Evolutionary conservation across 2,888 invertebrate species (phyloP).

Genomic region (Microctonus hyperodae): DNA sequence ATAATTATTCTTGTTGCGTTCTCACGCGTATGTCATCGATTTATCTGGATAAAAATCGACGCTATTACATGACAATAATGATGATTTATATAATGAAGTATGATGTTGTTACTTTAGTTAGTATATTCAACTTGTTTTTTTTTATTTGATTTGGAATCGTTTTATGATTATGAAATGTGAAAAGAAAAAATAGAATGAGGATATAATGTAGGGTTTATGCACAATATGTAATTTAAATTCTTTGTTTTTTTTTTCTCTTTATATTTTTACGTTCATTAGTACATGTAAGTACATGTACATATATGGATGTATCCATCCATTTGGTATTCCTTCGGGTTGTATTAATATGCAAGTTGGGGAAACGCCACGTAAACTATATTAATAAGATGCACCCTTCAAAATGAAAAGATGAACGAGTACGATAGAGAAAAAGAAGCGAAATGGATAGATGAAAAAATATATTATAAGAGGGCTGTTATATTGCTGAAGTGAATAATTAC

Average conservation of each 20-base stretch:
- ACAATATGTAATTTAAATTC: not conserved
- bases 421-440: conserved; percentile 41
- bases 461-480: conserved; percentile 21
- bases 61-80: not conserved
- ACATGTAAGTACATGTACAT: too few relatives aligned
- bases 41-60: not conserved
- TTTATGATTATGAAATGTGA: not conserved
- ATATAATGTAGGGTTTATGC: not conserved
- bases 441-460: not conserved
- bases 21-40: conserved; percentile 2
- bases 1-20: not conserved
- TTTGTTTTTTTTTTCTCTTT: not conserved
- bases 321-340: not conserved
- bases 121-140: not conserved
- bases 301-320: too few relatives aligned
- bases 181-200: not conserved
- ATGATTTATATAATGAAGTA: not conserved
- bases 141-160: not conserved
- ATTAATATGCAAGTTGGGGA: conserved; percentile 11
- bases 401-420: conserved; percentile 36
- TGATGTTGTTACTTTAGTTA: not conserved
- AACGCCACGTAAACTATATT: conserved; percentile 36
- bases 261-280: conserved; percentile 2
- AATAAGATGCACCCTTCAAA: conserved; percentile 57
- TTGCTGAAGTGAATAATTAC: conserved; percentile 54